Percentiles rank a stretch among this genome's conserved stretches.
phyloP scores from a whole-genome alignment of 2,797 vertebrate genomes.

The Gobio occitaniae region DNA sequence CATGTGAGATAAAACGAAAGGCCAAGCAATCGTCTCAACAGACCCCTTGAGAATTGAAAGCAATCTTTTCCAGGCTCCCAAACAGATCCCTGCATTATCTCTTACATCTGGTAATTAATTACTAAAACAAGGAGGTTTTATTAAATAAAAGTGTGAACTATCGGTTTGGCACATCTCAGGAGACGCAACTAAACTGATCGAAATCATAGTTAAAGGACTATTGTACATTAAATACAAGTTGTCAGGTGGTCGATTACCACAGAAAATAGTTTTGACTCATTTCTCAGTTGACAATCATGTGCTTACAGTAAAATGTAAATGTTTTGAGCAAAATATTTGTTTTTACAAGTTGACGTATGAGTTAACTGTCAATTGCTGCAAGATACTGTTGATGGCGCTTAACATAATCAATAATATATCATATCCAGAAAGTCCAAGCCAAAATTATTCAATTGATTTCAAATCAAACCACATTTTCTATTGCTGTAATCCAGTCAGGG shows the following conservation, averaged over 20 bases:
- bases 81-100: conserved; percentile 5
- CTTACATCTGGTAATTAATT: conserved; percentile 35
- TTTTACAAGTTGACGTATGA: neutral
- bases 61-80: conserved; percentile 31
- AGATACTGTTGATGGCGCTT: neutral
- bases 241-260: neutral
- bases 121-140: conserved; percentile 26
- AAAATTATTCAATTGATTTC: conserved; percentile 11
- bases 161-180: conserved; percentile 1
- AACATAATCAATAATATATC: neutral
- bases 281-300: neutral
- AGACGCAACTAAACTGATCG: neutral
- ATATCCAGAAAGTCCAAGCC: neutral
- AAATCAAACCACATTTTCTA: conserved; percentile 14
- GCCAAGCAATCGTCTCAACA: conserved; percentile 16
- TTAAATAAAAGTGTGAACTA: neutral
- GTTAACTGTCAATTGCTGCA: neutral
- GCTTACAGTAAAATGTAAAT: neutral
- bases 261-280: neutral
- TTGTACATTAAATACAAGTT: neutral
- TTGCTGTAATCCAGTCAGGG: conserved; percentile 42
- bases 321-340: neutral
- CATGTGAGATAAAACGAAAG: conserved; percentile 39
- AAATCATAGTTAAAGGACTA: neutral
- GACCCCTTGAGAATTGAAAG: conserved; percentile 8